phyloP scores from a whole-genome alignment of 2,797 vertebrate species.

The Caiman crocodilus region DNA sequence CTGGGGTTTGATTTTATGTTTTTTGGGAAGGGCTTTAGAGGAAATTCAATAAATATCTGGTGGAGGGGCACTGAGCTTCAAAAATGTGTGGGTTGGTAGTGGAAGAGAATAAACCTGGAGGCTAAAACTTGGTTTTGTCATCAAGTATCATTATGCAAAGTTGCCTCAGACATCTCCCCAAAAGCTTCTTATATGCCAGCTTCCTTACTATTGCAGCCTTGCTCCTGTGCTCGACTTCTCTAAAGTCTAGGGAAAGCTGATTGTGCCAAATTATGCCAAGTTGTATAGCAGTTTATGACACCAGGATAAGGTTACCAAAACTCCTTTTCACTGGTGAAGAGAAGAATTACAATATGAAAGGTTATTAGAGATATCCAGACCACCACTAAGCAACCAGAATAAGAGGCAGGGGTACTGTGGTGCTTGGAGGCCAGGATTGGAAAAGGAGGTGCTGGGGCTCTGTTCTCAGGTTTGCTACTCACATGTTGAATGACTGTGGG shows the following conservation, averaged over 20 bases:
- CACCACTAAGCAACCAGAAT: not conserved
- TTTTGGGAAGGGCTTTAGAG: not conserved
- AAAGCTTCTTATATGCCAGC: not conserved
- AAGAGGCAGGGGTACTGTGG: not conserved
- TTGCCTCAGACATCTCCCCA: not conserved
- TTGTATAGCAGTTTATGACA: not conserved
- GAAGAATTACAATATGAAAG: not conserved
- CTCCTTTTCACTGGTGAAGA: conserved; percentile 22
- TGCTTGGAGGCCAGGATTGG: fast-evolving
- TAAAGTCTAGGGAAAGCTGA: not conserved
- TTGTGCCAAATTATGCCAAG: not conserved
- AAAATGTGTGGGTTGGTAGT: not conserved
- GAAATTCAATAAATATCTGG: not conserved
- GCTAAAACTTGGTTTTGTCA: not conserved
- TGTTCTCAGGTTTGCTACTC: not conserved
- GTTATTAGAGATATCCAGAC: not conserved
- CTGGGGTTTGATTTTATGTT: not conserved
- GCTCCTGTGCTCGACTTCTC: not conserved
- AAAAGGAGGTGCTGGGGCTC: not conserved
- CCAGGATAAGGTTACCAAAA: conserved; percentile 32
- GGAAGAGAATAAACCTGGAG: not conserved
- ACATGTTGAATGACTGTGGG: not conserved
- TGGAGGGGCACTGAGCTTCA: not conserved
- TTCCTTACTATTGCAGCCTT: not conserved
- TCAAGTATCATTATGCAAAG: not conserved